Percentiles rank a stretch among this genome's conserved stretches.
Evolutionary conservation across 2,797 vertebrate species (phyloP).

Genomic region (Picus viridis): DNA sequence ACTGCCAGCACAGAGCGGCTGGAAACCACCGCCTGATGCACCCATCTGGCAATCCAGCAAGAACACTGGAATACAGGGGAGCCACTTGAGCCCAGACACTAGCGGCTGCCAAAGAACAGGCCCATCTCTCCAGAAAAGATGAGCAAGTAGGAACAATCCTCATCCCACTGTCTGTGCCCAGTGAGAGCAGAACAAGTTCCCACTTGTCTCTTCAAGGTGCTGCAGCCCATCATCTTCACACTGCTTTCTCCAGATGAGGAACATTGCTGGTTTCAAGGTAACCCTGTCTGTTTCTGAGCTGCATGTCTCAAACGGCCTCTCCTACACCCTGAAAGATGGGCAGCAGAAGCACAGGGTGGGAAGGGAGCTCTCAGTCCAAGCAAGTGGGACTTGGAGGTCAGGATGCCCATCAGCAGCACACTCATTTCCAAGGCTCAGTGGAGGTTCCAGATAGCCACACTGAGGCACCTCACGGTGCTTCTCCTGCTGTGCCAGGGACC

Average conservation of each 20-base stretch:
- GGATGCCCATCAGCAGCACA: not conserved
- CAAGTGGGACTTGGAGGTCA: not conserved
- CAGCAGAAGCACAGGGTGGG: not conserved
- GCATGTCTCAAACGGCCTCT: rapidly evolving
- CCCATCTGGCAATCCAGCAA: not conserved
- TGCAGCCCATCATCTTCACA: not conserved
- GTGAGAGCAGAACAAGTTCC: not conserved
- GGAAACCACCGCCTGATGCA: not conserved
- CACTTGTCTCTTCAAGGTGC: rapidly evolving
- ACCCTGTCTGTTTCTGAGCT: rapidly evolving
- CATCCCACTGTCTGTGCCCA: not conserved
- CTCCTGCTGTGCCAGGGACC: not conserved
- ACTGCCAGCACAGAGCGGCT: not conserved
- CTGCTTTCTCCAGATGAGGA: not conserved
- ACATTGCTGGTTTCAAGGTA: not conserved
- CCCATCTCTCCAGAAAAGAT: not conserved
- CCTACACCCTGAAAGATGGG: rapidly evolving
- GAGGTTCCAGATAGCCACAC: not conserved
- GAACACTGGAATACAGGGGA: not conserved
- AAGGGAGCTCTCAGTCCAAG: not conserved
- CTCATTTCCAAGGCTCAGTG: not conserved
- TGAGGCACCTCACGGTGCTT: rapidly evolving
- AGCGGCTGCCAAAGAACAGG: not conserved
- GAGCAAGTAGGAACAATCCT: not conserved
- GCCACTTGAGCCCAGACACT: not conserved